Evolutionary conservation across 1,140 invertebrate genomes (phyloP), one percentile per base, ranked within the genome.

Genomic region (Elymnias hypermnestra): DNA sequence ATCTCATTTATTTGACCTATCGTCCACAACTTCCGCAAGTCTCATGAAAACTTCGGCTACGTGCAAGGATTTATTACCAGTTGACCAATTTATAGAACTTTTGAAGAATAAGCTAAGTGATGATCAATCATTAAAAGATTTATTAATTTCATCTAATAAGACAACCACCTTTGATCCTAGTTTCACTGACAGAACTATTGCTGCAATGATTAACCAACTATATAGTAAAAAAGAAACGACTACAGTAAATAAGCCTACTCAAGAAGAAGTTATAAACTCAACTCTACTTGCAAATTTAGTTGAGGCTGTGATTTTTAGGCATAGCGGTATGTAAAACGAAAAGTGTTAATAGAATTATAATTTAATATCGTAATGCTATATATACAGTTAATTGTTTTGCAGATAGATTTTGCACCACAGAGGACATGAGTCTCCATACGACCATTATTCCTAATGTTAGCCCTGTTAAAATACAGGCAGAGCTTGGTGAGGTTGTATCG

Each of bases 231-330:
- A 75, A 48, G 57, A 46, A 38, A 29, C 49, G 13, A 5, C 52
- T 1, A 70, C 71, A 2, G 69, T 64, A 10, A 52, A 22, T 3
- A 68, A 62, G 53, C 5, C 51, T 31, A 63, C 63, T 6, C 26
- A 69, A 13, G 63, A 35, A 26, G 68, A 84, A 22, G 57, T 43
- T 31, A 39, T 81, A 2, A 82, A 84, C 60, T 84, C 81, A 12
- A 82, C 81, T 4, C 53, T 84, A 18, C 59, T 84, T 28, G 69
- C 61, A 6, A 67, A 84, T 62, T 68, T 84, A 40, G 68, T 84
- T 3, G 76, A 84, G 60, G 75, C 77, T 12, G 69, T 84, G 2
- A 82, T 84, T 49, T 84, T 84, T 54, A 61, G 71, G 52, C 71
- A 60, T 19, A 56, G 54, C 22, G 72, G 81, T 81, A 61, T 12